Conservation (phyloP, 2,888 invertebrate species). For the Anarsia innoxiella region DNA sequence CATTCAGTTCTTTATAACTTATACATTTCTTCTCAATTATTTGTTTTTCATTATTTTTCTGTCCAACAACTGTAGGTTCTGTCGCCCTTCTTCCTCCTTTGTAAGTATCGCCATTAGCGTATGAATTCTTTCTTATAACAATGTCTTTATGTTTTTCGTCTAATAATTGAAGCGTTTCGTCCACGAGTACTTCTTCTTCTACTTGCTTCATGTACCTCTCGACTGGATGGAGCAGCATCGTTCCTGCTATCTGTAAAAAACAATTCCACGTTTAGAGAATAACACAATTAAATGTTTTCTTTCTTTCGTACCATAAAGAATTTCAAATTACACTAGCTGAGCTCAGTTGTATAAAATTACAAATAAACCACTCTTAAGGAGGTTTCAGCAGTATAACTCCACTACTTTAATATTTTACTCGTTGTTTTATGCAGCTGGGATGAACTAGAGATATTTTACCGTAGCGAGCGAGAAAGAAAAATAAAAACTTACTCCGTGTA, state of each 20-base stretch:
- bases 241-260: constrained; percentile 69
- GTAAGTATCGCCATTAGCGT: constrained; percentile 24
- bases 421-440: no score
- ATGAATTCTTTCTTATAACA: constrained; percentile 39
- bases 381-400: no score
- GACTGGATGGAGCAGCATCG: constrained; percentile 75
- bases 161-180: constrained; percentile 51
- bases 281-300: background rate
- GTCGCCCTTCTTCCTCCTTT: constrained; percentile 24
- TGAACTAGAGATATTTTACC: no score
- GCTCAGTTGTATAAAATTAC: no score
- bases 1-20: constrained; percentile 29
- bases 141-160: constrained; percentile 43
- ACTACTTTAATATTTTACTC: no score
- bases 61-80: constrained; percentile 20
- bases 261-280: background rate
- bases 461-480: background rate
- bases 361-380: no score
- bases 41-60: constrained; percentile 26
- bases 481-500: constrained; percentile 74
- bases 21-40: constrained; percentile 30
- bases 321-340: no score
- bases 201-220: constrained; percentile 69
- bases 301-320: no score
- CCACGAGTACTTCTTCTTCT: constrained; percentile 47